phyloP scores from a whole-genome alignment of 2,113 vertebrate species.

The Apodemus speciosus region DNA sequence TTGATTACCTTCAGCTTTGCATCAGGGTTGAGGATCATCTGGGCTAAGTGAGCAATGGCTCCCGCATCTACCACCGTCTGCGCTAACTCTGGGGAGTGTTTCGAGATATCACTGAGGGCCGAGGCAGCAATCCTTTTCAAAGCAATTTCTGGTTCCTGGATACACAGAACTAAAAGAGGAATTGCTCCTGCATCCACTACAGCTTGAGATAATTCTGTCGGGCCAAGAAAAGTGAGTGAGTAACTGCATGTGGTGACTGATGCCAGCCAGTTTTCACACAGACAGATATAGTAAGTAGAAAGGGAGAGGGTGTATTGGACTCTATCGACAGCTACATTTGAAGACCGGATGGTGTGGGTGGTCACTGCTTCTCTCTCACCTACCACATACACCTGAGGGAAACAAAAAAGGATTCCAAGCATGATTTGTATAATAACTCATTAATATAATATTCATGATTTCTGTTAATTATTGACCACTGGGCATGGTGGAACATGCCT shows the following conservation, averaged over 20 bases:
- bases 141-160: constrained; percentile 95
- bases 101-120: constrained; percentile 94
- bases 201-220: constrained; percentile 94
- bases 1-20: constrained; percentile 93
- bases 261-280: constrained; percentile 91
- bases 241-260: constrained; percentile 86
- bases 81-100: constrained; percentile 95
- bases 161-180: constrained; percentile 94
- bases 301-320: constrained; percentile 83
- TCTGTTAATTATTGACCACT: background rate
- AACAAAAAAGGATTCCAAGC: background rate
- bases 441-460: background rate
- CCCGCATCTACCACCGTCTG: constrained; percentile 94
- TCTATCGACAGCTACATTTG: constrained; percentile 90
- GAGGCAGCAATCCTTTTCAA: constrained; percentile 96
- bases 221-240: constrained; percentile 90
- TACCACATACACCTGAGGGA: background rate
- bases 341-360: constrained; percentile 80
- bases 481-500: background rate
- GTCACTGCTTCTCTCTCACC: background rate
- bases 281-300: constrained; percentile 89
- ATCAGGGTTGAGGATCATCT: constrained; percentile 94
- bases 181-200: constrained; percentile 95
- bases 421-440: background rate
- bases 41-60: constrained; percentile 92